Evolutionary conservation across 35 echinoderm and acorn worm species (phyloP).

Genomic region (Hemicentrotus pulcherrimus): DNA sequence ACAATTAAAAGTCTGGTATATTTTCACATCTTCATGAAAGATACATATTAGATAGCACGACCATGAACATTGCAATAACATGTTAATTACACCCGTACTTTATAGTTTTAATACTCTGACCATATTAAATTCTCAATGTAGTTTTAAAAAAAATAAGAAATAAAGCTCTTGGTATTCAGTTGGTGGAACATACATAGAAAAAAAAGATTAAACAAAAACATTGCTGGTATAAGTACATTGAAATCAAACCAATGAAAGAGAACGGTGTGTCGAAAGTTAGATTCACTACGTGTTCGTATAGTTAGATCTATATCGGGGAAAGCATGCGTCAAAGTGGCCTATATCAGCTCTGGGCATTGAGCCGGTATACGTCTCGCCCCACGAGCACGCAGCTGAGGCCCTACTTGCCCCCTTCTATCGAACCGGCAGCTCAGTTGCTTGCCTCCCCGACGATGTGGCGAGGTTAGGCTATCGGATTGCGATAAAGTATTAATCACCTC

Average conservation of each 20-base stretch:
- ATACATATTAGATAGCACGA: too few relatives aligned
- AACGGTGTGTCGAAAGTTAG: background rate
- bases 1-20: too few relatives aligned
- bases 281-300: background rate
- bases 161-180: background rate
- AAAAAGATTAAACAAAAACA: too few relatives aligned
- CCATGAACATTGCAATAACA: too few relatives aligned
- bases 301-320: background rate
- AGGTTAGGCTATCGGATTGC: background rate
- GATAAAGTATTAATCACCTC: background rate
- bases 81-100: too few relatives aligned
- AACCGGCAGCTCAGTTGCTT: background rate
- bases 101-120: too few relatives aligned
- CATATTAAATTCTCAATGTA: too few relatives aligned
- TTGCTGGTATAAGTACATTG: background rate
- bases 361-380: background rate
- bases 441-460: constrained; percentile 3
- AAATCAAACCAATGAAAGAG: background rate
- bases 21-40: too few relatives aligned
- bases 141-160: too few relatives aligned
- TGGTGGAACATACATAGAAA: background rate
- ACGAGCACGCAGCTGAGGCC: background rate
- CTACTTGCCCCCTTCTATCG: background rate
- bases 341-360: background rate
- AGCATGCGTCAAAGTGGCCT: background rate